Base-by-base conservation (phyloP, 2,888 invertebrate genomes). In the Eulithis testata region DNA sequence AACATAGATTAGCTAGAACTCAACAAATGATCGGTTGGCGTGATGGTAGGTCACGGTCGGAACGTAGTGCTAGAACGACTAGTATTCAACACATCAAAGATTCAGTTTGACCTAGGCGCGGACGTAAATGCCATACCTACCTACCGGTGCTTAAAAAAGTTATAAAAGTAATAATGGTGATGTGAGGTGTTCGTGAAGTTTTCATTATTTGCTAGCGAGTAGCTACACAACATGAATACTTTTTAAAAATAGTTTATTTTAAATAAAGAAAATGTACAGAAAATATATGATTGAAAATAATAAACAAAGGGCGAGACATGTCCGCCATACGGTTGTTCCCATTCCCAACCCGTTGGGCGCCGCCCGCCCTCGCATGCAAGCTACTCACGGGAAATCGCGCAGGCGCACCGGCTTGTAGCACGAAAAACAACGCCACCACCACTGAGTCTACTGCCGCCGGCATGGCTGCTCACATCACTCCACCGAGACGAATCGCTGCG, bases 301-400 rank as follows among this genome's bases (percentile, higher is more conserved):
- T 43, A 21, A 44, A 21, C 11, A 27, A 27, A 11, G 43, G 27
- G 14, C 7, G 7, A 55, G 21, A 44, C n/a, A 44, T 6, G 7
- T 27, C 14, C 11, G n/a, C 7, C 14, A 44, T n/a, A 44, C 43
- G 45, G 45, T 2, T 45, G 3, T 47, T 14, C 49, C 21, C 21
- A 9, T 49, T 49, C 21, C 21, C 21, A 56, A 7, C 11, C 11
- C 12, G 14, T 8, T 68, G 75, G 69, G 76, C 82, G 75, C 81
- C 90, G 89, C 90, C 90, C 90, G 90, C 90, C 89, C 86, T 81
- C 65, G 78, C 76, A 58, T 65, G 53, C 63, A 71, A 76, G 78
- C 79, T 83, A 90, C 93, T 93, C 82, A 94, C 93, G 77, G 93
- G 92, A 83, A 93, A 90, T 80, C 85, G 89, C 87, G 93, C 93